Evolutionary conservation across 2,113 vertebrate genomes (phyloP).

Genomic region (Actenoides lindsayi): DNA sequence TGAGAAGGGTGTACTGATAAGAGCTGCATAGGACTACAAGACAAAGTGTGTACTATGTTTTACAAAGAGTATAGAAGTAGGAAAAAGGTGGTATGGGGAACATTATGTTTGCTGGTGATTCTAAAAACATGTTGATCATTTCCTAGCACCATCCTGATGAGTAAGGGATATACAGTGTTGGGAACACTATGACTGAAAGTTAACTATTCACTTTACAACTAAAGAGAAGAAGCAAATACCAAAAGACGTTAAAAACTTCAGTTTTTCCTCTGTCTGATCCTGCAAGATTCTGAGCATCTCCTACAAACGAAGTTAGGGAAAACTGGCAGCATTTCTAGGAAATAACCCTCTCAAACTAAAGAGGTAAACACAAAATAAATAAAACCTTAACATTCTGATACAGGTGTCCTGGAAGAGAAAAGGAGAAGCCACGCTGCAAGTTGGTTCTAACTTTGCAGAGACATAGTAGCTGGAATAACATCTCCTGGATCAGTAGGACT

Average conservation of each 20-base stretch:
- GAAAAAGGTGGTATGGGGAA: neutral
- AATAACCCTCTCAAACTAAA: neutral
- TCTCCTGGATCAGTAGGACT: neutral
- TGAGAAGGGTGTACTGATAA: neutral
- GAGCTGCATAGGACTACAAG: neutral
- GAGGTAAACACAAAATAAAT: neutral
- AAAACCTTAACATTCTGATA: neutral
- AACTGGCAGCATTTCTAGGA: neutral
- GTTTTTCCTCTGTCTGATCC: neutral
- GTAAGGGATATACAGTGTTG: neutral
- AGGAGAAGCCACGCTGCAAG: neutral
- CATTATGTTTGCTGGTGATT: neutral
- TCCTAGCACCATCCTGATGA: neutral
- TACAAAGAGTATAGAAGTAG: neutral
- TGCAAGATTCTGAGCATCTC: neutral
- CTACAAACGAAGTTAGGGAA: neutral
- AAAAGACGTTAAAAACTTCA: neutral
- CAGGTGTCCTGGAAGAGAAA: neutral
- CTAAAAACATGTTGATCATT: rapidly evolving
- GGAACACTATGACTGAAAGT: neutral
- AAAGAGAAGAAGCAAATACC: neutral
- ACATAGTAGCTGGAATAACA: neutral
- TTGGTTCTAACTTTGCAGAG: neutral
- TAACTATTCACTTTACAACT: neutral
- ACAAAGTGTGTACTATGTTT: neutral